phyloP scores from a whole-genome alignment of 2,888 invertebrate species.

The Hofmannophila pseudospretella region DNA sequence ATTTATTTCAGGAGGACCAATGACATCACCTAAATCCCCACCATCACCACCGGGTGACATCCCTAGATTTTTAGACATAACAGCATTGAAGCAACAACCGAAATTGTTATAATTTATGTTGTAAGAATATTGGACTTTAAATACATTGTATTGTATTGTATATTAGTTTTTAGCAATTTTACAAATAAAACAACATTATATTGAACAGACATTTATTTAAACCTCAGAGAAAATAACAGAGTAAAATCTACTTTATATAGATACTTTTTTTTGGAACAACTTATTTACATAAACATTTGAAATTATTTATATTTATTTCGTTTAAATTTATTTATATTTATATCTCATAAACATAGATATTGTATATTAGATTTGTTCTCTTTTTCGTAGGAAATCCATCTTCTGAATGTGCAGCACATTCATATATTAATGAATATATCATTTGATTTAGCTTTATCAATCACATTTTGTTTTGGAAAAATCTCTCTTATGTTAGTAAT shows the following conservation, averaged over 20 bases:
- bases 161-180: conserved; percentile 11
- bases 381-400: not conserved
- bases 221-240: conserved; percentile 69
- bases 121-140: conserved; percentile 12
- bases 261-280: conserved; percentile 40
- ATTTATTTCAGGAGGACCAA: no score
- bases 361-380: conserved; percentile 13
- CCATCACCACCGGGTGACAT: conserved; percentile 38
- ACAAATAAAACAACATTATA: conserved; percentile 37
- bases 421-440: no score
- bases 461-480: conserved; percentile 19
- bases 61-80: conserved; percentile 82
- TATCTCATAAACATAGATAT: conserved; percentile 2
- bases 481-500: conserved; percentile 12
- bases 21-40: no score
- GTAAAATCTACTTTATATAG: conserved; percentile 40
- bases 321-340: conserved; percentile 7
- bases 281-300: conserved; percentile 18
- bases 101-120: conserved; percentile 70
- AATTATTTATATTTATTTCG: not conserved
- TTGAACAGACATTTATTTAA: conserved; percentile 76
- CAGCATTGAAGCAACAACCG: conserved; percentile 82
- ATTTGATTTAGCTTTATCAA: no score
- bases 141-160: conserved; percentile 8
- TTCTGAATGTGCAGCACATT: no score